Conservation (phyloP, 2,888 invertebrate genomes). For the Drosophila borealis region DNA sequence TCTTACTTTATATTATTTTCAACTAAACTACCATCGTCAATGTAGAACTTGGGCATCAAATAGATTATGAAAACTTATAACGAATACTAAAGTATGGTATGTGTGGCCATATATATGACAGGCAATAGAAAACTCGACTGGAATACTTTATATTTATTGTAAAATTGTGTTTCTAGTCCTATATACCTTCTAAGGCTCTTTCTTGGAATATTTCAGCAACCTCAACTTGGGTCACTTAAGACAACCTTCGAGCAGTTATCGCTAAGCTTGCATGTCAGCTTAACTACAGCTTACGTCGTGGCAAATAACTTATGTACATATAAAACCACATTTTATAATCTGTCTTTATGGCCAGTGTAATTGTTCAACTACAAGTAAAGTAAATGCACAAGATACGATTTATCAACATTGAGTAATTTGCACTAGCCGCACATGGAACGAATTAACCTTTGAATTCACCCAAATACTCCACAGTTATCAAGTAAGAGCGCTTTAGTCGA, state of each 20-base stretch:
- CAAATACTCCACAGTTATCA: not conserved
- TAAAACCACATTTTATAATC: conserved; percentile 13
- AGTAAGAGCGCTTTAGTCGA: too few species aligned
- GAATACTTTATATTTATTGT: not conserved
- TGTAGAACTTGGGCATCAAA: too few species aligned
- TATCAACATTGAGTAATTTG: conserved; percentile 17
- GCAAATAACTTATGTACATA: conserved; percentile 23
- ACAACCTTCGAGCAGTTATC: conserved; percentile 33
- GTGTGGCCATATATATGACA: not conserved
- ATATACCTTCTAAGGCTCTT: not conserved
- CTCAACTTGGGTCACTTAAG: conserved; percentile 1
- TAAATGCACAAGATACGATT: conserved; percentile 10
- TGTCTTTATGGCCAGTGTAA: conserved; percentile 11
- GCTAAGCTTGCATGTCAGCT: conserved; percentile 35
- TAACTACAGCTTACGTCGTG: conserved; percentile 4
- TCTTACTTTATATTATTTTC: too few species aligned
- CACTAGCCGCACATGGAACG: conserved; percentile 3
- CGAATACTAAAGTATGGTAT: not conserved
- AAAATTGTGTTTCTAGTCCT: not conserved
- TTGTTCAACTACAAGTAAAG: conserved; percentile 8
- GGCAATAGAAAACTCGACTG: not conserved
- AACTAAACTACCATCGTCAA: too few species aligned
- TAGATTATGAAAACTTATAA: too few species aligned
- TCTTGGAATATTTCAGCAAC: conserved; percentile 6
- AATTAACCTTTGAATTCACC: conserved; percentile 36